phyloP scores from a whole-genome alignment of 2,113 vertebrate genomes.

The Zosterops lateralis region DNA sequence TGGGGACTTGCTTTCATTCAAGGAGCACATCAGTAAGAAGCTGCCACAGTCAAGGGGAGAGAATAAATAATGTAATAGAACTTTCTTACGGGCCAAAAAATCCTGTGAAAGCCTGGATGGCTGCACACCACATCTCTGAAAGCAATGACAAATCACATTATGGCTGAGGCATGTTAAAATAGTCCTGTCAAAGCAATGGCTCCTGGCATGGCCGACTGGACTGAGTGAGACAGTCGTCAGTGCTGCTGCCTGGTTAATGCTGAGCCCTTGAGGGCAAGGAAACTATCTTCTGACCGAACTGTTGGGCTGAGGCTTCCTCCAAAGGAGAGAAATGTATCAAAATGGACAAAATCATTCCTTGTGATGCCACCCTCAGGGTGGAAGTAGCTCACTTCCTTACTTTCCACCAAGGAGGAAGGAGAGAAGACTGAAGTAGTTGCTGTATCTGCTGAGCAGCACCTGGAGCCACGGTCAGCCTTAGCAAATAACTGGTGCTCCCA shows the following conservation, averaged over 20 bases:
- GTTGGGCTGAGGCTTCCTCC: neutral
- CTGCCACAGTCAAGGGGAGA: neutral
- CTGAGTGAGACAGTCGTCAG: neutral
- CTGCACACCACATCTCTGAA: neutral
- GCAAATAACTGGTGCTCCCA: neutral
- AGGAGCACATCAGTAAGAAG: neutral
- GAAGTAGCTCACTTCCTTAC: neutral
- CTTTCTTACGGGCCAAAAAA: neutral
- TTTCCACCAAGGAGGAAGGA: neutral
- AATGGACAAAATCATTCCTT: neutral
- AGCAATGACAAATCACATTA: slow-evolving; percentile 26
- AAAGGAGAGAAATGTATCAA: neutral
- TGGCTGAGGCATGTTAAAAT: neutral
- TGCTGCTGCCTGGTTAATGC: neutral
- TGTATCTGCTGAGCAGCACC: neutral
- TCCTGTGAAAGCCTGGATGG: neutral
- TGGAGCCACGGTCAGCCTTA: accelerated
- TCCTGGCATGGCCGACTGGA: neutral
- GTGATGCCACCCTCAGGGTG: accelerated
- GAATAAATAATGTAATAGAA: neutral
- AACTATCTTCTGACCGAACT: neutral
- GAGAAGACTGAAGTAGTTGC: neutral
- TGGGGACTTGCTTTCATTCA: neutral
- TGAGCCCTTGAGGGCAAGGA: neutral
- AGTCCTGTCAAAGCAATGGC: neutral